phyloP scores from a whole-genome alignment of 2,888 invertebrate species.

The Dolichopus griseipennis region DNA sequence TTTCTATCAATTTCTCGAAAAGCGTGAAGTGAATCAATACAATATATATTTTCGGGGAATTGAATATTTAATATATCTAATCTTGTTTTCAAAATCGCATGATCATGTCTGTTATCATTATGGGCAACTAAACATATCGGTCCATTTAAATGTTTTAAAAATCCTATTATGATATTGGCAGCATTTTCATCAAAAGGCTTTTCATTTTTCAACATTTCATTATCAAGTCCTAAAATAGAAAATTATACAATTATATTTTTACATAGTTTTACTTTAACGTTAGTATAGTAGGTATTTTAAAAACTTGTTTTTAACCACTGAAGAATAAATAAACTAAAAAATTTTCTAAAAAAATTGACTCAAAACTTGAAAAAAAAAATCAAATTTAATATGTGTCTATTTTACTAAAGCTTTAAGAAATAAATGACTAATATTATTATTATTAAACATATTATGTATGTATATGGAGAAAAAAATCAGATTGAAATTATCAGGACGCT shows the following conservation, averaged over 20 bases:
- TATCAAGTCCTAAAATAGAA: conserved; percentile 50
- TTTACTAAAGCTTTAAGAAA: no score
- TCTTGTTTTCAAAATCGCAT: conserved; percentile 61
- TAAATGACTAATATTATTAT: no score
- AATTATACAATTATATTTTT: neutral
- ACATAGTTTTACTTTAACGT: no score
- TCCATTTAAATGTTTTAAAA: conserved; percentile 53
- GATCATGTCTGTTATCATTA: conserved; percentile 71
- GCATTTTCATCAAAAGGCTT: conserved; percentile 50
- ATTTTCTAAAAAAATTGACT: no score
- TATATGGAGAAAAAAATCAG: no score
- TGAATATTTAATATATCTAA: conserved; percentile 43
- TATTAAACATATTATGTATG: no score
- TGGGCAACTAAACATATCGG: conserved; percentile 76
- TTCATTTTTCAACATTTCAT: conserved; percentile 57
- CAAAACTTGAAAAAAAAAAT: no score
- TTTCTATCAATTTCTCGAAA: neutral
- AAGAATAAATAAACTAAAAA: no score
- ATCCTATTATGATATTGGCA: conserved; percentile 50
- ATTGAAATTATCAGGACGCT: no score
- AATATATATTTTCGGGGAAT: neutral
- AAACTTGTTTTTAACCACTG: no score
- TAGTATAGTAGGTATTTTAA: no score
- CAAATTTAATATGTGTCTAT: no score
- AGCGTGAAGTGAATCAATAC: neutral